Base-by-base conservation (phyloP, 2,888 invertebrate genomes). In the Hydriomena furcata region DNA sequence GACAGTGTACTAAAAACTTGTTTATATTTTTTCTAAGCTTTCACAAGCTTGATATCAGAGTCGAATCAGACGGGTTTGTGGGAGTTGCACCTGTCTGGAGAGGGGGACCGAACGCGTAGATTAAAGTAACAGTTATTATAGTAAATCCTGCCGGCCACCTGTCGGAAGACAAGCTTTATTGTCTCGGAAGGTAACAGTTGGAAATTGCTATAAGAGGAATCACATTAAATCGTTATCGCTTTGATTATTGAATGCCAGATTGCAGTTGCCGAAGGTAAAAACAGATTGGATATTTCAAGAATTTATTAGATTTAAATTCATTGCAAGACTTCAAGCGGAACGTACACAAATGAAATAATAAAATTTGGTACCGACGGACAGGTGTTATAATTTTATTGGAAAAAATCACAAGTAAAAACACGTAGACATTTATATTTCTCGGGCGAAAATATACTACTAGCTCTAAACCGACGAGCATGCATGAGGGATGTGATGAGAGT, bases 61-160 rank as follows among this genome's bases (percentile, higher is more conserved):
- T 57, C 47, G 52, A 51, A 60, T 58, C 61, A 57, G 61, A 64
- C 61, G 56, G 59, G 52, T 72, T 75, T 59, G 72, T 68, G 66
- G 76, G 72, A 60, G 67, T 71, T 75, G 80, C 81, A 82, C 80
- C 78, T 79, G 73, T 60, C 64, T 57, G 40, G 55, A 46, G 59
- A 61, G 53, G 55, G 50, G 55, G 46, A 46, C 47, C 38, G 42
- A 25, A 38, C 30, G 8, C 25, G 28, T 38, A 52, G 52, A 36
- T 30, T 34, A 43, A 17, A 30, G 32, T 32, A 38, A 30, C 28
- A 47, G 52, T 52, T 47, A 40, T n/a, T 47, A 40, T 51, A 44
- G 52, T 55, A 53, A 57, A 17, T 32, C 30, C 27, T 27, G 36
- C 11, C 52, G 46, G 54, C 68, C 82, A 82, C 80, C 82, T 82